Base-by-base conservation (phyloP, 2,888 invertebrate species). In the Eumacrocentrus americanus region DNA sequence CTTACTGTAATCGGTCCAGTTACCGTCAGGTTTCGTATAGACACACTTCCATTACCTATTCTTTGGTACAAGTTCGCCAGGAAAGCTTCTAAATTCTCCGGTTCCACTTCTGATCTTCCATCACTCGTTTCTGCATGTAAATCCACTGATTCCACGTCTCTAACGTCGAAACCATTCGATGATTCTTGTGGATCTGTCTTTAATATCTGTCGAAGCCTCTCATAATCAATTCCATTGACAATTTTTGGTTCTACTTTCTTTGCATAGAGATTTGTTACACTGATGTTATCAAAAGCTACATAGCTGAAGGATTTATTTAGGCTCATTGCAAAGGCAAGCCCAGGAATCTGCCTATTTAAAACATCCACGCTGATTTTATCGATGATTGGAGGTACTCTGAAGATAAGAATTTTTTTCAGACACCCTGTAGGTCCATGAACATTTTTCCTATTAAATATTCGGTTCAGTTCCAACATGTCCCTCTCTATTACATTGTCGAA, bases 251-350 rank as follows among this genome's bases (percentile, higher is more conserved):
- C 18, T 1, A 76, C 54, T 7, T 70, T 47, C 0, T 79, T 80
- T 62, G 83, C 82, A 55, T 80, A 82, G 9, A 77, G 62, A 1
- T 82, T 85, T 4, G 65, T 67, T 0, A 84, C 60, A 11, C 73
- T 67, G 1, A 87, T 68, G 60, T 82, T 78, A 40, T 83, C 78
- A 29, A 87, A 83, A 46, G 72, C 74, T 0, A 84, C 76, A 52
- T 81, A 74, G 1, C 83, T 83, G 2, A 80, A 74, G 1, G 85
- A 66, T 6, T 70, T 65, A 5, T 75, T 71, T 0, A 84, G 58
- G 44, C 79, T 69, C 0, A 42, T 12, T 0, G 16, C 29, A 42
- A 77, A 76, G 2, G 66, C 52, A 0, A 42, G 37, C 0, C 56
- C 44, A 2, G 68, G 56, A 3, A 72, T 58, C n/a, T 66, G 56